Base-by-base conservation (phyloP, 2,113 vertebrate genomes). In the Microtus pennsylvanicus region DNA sequence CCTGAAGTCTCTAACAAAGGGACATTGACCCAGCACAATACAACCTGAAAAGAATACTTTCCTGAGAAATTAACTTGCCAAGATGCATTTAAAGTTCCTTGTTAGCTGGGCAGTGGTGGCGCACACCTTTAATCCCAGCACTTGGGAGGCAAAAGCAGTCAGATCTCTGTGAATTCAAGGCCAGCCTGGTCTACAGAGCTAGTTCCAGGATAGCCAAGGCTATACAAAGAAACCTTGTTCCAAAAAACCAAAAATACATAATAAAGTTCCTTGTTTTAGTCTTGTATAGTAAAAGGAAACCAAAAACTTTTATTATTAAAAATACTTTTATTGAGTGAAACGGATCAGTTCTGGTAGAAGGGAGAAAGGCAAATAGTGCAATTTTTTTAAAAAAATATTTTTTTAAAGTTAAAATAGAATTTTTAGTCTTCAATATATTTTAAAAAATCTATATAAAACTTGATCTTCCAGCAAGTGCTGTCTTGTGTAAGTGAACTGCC, bases 1-100 rank as follows among this genome's bases (percentile, higher is more conserved):
- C 50, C 92, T 50, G 95, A 10, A 90, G 88, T 96, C 91, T 94
- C 95, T 63, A 93, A 97, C 96, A 98, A 97, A 91, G 97, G 83
- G 45, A 35, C 80, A 8, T 50, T 94, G 19, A 42, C 7, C 0
- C 67, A 61, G 91, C 3, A 97, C 96, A 96, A 94, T 0, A 87
- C 97, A 95, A 75, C 96, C 42, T 94, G 93, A 87, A 96, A 95
- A 96, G 42, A 89, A 87, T 9, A 28, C 86, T 45, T 52, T 42
- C 72, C 69, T 26, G 4, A 85, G 38, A 95, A 89, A 72, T 22
- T 24, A 33, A 45, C 75, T 65, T 8, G 58, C 93, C 83, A 45
- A 80, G 82, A 38, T 81, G 9, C 0, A n/a, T 69, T 75, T 81
- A 42, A 76, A 50, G 65, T 4, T 0, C 81, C 70, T 45, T 30